Conservation (phyloP, 2,888 invertebrate genomes). For the Folsomia candida region DNA sequence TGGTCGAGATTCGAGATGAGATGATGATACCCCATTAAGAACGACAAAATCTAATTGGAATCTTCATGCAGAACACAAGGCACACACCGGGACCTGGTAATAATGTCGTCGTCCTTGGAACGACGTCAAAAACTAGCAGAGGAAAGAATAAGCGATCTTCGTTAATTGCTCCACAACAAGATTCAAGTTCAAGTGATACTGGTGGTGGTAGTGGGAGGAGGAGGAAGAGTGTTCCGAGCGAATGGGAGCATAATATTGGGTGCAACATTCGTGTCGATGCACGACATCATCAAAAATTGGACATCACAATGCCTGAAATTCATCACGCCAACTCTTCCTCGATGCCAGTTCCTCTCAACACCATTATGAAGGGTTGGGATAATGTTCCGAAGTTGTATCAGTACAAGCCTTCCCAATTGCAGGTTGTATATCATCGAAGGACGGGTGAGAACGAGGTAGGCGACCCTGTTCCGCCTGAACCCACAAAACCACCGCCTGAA, state of each 20-base stretch:
- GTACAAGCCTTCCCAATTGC: conserved; percentile 36
- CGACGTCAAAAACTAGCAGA: no score
- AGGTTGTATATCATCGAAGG: conserved; percentile 39
- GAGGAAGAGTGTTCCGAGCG: neutral
- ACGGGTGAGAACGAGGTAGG: conserved; percentile 28
- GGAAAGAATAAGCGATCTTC: no score
- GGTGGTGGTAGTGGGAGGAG: neutral
- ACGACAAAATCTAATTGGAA: no score
- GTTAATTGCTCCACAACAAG: no score
- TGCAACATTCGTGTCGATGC: neutral
- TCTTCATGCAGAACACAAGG: no score
- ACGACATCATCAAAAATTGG: neutral
- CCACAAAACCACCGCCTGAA: neutral
- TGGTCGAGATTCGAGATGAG: no score
- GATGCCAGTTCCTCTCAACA: neutral
- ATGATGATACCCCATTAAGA: no score
- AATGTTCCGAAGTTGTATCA: conserved; percentile 35
- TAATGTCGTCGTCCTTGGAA: no score
- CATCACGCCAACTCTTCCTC: neutral
- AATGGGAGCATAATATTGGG: neutral
- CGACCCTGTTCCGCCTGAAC: neutral
- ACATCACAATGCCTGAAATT: conserved; percentile 4
- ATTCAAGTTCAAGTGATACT: no score
- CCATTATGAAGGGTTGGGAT: conserved; percentile 21
- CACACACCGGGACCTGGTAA: no score